Percentiles rank a stretch among this genome's conserved stretches.
phyloP scores from a whole-genome alignment of 1,140 invertebrate genomes.

The Hyposmocoma kahamanoa region DNA sequence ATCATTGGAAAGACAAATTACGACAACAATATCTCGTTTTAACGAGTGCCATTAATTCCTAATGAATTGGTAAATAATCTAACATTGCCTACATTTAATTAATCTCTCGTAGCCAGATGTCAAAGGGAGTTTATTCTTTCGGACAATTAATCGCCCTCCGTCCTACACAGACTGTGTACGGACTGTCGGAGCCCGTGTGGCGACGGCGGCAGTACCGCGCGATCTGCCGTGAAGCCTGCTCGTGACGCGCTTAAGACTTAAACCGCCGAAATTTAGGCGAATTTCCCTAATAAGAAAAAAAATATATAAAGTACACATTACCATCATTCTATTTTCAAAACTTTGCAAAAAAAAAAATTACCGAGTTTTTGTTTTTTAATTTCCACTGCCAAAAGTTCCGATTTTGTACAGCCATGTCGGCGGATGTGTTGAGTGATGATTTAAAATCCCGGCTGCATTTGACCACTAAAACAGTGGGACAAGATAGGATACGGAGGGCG shows the following conservation, averaged over 20 bases:
- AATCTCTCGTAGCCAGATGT: too few relatives aligned
- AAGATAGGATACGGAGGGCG: constrained; percentile 82
- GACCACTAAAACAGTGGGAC: constrained; percentile 83
- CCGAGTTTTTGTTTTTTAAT: constrained; percentile 33
- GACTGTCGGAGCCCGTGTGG: neutral
- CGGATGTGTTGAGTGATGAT: constrained; percentile 83
- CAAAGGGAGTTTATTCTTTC: too few relatives aligned
- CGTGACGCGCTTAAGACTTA: constrained; percentile 14
- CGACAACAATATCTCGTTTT: too few relatives aligned
- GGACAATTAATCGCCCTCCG: too few relatives aligned
- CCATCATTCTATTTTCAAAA: too few relatives aligned
- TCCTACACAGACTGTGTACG: neutral
- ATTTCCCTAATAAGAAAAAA: too few relatives aligned
- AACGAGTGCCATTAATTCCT: too few relatives aligned
- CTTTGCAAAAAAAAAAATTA: too few relatives aligned
- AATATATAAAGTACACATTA: too few relatives aligned
- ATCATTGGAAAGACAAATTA: too few relatives aligned
- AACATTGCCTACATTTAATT: too few relatives aligned
- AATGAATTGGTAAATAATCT: too few relatives aligned
- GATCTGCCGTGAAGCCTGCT: constrained; percentile 54
- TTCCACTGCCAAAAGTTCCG: constrained; percentile 9
- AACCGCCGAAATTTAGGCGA: constrained; percentile 13
- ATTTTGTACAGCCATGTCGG: constrained; percentile 74
- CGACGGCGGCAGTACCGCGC: constrained; percentile 34
- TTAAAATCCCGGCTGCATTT: constrained; percentile 82